Conservation (phyloP, 2,888 invertebrate genomes). For the Cryptocephalus moraei region DNA sequence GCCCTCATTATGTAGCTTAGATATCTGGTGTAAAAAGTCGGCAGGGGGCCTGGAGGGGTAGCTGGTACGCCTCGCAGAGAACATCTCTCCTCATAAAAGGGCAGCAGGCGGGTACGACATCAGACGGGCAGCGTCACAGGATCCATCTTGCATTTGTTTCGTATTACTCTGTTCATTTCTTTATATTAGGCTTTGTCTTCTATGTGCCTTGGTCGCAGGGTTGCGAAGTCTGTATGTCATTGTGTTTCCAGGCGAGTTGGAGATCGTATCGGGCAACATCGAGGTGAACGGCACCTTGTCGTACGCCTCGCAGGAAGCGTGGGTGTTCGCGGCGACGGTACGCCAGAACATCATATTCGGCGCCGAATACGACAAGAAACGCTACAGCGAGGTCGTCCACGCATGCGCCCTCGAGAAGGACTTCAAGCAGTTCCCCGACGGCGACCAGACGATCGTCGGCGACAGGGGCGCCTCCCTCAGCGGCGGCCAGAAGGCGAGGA, state of each 20-base stretch:
- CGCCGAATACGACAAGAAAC: constrained; percentile 47
- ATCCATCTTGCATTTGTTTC: neutral
- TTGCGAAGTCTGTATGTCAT: neutral
- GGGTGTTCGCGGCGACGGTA: constrained; percentile 70
- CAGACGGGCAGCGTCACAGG: no score
- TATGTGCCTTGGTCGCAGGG: no score
- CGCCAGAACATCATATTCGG: constrained; percentile 85
- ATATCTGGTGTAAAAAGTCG: no score
- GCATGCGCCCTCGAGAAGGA: constrained; percentile 65
- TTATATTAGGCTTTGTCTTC: no score
- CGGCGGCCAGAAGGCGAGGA: constrained; percentile 73
- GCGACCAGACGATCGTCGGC: constrained; percentile 70
- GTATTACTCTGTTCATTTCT: neutral
- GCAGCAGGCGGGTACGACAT: no score
- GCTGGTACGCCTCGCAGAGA: no score
- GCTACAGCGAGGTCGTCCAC: constrained; percentile 48
- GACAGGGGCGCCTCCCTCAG: constrained; percentile 69
- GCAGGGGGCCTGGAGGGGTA: no score
- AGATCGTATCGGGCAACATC: constrained; percentile 48
- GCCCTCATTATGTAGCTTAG: no score
- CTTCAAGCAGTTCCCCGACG: constrained; percentile 59
- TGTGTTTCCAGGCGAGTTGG: constrained; percentile 47
- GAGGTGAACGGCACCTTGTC: constrained; percentile 53
- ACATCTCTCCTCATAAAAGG: no score
- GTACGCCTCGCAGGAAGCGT: constrained; percentile 78